Percentiles rank a stretch among this genome's conserved stretches.
These are phyloP conservation scores for Melangyna quadrimaculata DNA, from an alignment of 2,888 invertebrate species.

Conservation along the genomic window DNA sequence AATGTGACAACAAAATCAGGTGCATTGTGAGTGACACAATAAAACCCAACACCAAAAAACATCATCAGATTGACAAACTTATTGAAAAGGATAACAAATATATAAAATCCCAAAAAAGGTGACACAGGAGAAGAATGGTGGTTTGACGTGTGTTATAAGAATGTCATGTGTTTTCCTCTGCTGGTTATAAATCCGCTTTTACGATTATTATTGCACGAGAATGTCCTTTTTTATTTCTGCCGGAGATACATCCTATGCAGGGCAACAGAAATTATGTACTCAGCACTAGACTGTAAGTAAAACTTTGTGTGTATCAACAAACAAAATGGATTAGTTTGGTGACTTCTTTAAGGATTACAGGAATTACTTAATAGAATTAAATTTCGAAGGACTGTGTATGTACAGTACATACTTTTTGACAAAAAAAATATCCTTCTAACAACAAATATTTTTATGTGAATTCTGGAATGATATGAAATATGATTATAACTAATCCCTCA, in stretches of 20 bases:
- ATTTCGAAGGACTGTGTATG: constrained; percentile 41
- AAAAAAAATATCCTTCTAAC: not conserved
- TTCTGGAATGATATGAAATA: not conserved
- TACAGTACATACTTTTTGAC: too few species aligned
- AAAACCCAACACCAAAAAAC: not conserved
- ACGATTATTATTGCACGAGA: constrained; percentile 63
- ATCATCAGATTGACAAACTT: not conserved
- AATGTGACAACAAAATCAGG: constrained; percentile 62
- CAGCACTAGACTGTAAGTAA: not conserved
- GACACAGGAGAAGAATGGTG: not conserved
- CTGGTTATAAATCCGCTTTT: constrained; percentile 57
- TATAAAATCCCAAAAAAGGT: constrained; percentile 13
- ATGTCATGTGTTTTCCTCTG: constrained; percentile 17
- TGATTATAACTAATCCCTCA: constrained; percentile 11
- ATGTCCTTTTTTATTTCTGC: constrained; percentile 26
- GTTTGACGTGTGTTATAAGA: constrained; percentile 4
- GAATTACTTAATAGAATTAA: constrained; percentile 54
- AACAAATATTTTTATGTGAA: not conserved
- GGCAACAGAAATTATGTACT: not conserved
- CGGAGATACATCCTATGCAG: not conserved
- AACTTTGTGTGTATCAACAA: constrained; percentile 3
- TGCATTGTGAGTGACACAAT: constrained; percentile 60
- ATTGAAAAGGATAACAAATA: constrained; percentile 4
- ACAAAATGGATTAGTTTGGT: constrained; percentile 64
- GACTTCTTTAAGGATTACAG: constrained; percentile 62